phyloP scores from a whole-genome alignment of 2,888 invertebrate species.

The Dryococelus australis region DNA sequence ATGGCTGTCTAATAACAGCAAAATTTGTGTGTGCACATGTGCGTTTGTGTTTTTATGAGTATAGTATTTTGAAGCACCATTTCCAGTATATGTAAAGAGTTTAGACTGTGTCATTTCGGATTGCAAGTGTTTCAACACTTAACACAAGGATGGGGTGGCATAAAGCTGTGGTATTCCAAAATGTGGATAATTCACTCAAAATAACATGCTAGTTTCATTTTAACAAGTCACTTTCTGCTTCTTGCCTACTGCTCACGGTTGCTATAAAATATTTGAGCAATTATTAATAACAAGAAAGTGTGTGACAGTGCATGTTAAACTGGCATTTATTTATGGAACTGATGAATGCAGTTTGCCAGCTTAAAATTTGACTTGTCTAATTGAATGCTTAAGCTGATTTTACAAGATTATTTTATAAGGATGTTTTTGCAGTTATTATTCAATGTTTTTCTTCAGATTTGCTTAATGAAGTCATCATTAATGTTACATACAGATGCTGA shows the following conservation, averaged over 20 bases:
- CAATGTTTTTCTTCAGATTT: not conserved
- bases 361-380: not conserved
- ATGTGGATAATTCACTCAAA: too few species aligned
- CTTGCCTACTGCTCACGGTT: too few species aligned
- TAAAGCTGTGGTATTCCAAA: not conserved
- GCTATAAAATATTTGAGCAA: not conserved
- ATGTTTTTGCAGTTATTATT: not conserved
- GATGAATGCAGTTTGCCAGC: not conserved
- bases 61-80: not conserved
- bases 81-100: not conserved
- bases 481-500: too few species aligned
- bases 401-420: not conserved
- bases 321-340: not conserved
- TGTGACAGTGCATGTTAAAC: not conserved
- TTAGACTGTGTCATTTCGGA: not conserved
- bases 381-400: too few species aligned
- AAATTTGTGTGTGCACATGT: not conserved
- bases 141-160: not conserved
- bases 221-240: too few species aligned
- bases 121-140: not conserved
- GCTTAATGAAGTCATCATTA: too few species aligned
- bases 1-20: conserved; percentile 27
- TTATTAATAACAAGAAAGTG: not conserved
- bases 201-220: too few species aligned
- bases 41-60: not conserved